Conservation (phyloP, 2,113 vertebrate genomes). For the Gopherus evgoodei region DNA sequence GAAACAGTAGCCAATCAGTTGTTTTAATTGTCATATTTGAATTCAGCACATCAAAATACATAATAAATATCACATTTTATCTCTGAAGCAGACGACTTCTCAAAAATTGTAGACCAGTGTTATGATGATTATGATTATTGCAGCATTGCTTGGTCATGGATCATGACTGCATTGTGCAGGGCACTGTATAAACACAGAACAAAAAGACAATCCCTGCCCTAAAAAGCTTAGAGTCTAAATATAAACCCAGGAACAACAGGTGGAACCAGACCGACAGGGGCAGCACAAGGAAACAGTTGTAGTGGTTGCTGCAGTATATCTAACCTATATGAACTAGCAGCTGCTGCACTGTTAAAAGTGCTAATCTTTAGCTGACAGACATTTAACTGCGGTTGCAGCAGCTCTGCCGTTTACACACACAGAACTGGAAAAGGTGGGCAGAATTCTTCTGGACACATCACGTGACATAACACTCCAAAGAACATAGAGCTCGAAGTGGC, state of each 20-base stretch:
- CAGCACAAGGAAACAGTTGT: rapidly evolving
- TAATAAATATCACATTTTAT: too few species aligned
- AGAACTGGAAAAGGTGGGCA: background rate
- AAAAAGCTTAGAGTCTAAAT: background rate
- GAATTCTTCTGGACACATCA: background rate
- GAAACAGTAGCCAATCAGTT: too few species aligned
- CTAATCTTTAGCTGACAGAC: background rate
- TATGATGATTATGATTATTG: background rate
- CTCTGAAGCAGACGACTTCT: too few species aligned
- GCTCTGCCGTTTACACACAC: background rate
- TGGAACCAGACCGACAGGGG: background rate
- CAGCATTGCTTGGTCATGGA: background rate
- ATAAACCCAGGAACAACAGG: background rate
- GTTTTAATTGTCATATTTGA: too few species aligned
- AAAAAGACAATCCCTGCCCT: background rate
- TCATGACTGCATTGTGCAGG: background rate
- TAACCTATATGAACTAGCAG: background rate
- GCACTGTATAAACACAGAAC: background rate
- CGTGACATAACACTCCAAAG: rapidly evolving
- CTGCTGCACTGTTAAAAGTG: background rate
- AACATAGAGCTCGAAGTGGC: background rate
- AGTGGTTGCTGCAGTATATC: background rate
- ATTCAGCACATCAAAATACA: too few species aligned
- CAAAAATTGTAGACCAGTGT: too few species aligned
- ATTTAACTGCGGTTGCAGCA: background rate